Evolutionary conservation across 2,797 vertebrate genomes (phyloP), one percentile per base, ranked within the genome.

Genomic region (Mus caroli): DNA sequence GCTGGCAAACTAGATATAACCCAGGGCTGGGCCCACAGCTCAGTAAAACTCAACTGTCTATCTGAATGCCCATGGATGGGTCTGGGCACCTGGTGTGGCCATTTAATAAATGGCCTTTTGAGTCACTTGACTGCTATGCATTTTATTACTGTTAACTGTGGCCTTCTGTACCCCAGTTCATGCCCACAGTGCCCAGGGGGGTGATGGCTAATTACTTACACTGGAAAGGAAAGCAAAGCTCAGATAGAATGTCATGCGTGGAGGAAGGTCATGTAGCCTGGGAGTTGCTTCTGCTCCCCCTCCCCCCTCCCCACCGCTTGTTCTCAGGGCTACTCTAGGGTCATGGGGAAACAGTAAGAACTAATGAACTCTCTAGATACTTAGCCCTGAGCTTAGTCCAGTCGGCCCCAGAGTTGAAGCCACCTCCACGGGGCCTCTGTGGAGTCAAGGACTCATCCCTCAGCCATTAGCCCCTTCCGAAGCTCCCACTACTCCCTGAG

Each of bases 41-140:
- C n/a, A 56, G 1, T 0, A 15, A 20, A 0, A 10, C 12, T 1
- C 11, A 24, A 1, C 71, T 37, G 52, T 43, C 87, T 15, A 15
- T n/a, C 15, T 31, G 22, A 19, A 26, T 34, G 54, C 24, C 14
- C 1, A 7, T 9, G 13, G n/a, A 14, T 20, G 80, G 22, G 22
- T 19, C 17, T 9, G 24, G 15, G 88, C 3, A 4, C n/a, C 50
- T 28, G 0, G 1, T 40, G 46, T 64, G 43, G 6, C 17, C 17
- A 37, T 60, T 75, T 37, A 56, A 15, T 31, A 76, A 20, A 34
- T 2, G 52, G 34, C 26, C 46, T 52, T 54, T 6, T 19, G 8
- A 24, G 73, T 83, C 75, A 76, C 40, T 20, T 0, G 0, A 8
- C 58, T 2, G 0, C 67, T 5, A 2, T 4, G 64, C 37, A 12